Percentiles rank a stretch among this genome's conserved stretches.
Evolutionary conservation across 2,888 invertebrate species (phyloP).

Genomic region (Yponomeuta plumbellus): DNA sequence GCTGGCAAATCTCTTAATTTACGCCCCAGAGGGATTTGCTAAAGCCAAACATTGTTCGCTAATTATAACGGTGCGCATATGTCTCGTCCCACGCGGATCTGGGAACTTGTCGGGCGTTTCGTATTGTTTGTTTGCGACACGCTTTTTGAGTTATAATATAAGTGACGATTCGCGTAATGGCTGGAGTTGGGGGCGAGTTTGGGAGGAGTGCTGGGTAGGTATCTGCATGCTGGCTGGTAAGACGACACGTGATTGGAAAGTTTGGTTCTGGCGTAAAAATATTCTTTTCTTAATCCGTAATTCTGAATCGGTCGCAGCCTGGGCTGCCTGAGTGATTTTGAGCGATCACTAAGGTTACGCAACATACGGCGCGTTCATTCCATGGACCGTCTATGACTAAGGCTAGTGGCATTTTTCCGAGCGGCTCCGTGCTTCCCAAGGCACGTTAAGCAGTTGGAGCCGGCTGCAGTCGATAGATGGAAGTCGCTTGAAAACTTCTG

Average conservation of each 20-base stretch:
- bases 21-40: conserved; percentile 74
- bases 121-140: conserved; percentile 32
- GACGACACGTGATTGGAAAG: neutral
- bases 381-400: too few species aligned
- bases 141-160: conserved; percentile 17
- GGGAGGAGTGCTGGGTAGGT: neutral
- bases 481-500: too few species aligned
- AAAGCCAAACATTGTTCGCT: conserved; percentile 77
- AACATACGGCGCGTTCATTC: too few species aligned
- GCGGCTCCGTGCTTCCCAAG: too few species aligned
- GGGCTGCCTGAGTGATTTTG: too few species aligned
- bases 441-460: too few species aligned
- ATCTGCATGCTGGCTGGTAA: neutral
- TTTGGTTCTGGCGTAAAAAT: neutral
- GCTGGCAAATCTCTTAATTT: conserved; percentile 72
- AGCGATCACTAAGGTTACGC: too few species aligned
- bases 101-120: conserved; percentile 45
- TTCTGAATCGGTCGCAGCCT: too few species aligned
- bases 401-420: too few species aligned
- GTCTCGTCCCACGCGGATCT: conserved; percentile 69
- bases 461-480: too few species aligned
- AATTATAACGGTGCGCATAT: conserved; percentile 74
- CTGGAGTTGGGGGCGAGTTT: neutral
- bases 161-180: neutral
- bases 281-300: neutral